Conservation (phyloP, 2,797 vertebrate genomes). For the Chrosomus eos region DNA sequence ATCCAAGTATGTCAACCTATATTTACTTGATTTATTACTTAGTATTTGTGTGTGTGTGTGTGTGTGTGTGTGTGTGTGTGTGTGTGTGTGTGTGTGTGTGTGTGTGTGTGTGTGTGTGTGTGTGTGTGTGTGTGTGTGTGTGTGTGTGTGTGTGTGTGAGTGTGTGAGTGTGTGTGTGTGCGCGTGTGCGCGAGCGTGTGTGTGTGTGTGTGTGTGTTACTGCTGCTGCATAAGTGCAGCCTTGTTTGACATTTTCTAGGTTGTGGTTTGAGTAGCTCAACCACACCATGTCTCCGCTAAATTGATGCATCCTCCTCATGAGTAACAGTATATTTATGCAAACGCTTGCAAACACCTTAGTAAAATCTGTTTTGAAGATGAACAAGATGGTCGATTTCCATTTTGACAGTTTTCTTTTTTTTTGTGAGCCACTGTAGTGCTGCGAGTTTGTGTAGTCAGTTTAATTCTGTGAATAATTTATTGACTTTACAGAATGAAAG, state of each 20-base stretch:
- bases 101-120: background rate
- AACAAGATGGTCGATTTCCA: background rate
- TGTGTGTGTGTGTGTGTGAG: background rate
- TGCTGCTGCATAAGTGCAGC: background rate
- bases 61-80: background rate
- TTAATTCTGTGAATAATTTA: background rate
- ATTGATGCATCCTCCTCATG: slow-evolving; percentile 10
- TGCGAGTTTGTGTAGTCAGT: background rate
- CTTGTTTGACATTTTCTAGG: slow-evolving; percentile 13
- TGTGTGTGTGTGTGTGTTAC: too few relatives aligned
- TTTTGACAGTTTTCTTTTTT: background rate
- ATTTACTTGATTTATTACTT: background rate
- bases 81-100: too few relatives aligned
- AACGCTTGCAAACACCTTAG: background rate
- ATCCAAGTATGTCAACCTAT: background rate
- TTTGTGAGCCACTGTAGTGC: background rate
- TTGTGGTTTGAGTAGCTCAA: slow-evolving; percentile 36
- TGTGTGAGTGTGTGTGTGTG: too few relatives aligned
- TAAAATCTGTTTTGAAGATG: background rate
- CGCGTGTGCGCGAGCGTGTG: too few relatives aligned
- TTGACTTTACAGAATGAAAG: background rate
- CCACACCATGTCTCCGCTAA: background rate
- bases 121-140: background rate
- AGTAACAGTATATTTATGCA: background rate
- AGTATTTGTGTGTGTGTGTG: background rate